A percentile compares a stretch with the other conserved stretches of the same genome.
These are phyloP conservation scores for Araneus ventricosus DNA, from an alignment of 1,140 invertebrate species.

Conservation along the genomic window DNA sequence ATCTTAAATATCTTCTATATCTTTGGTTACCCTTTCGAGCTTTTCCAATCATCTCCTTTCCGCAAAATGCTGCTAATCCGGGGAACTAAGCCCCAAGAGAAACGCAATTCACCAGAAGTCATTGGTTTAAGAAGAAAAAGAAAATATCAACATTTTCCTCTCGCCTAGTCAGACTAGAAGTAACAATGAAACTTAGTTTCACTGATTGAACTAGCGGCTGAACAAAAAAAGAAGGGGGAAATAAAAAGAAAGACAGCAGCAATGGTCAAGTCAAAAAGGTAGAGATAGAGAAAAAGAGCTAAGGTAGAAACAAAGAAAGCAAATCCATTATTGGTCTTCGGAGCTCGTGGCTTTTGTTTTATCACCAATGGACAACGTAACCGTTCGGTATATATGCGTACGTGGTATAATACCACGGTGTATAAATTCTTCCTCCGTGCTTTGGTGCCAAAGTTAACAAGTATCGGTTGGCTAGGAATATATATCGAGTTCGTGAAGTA, in stretches of 20 bases:
- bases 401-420: conserved; percentile 63
- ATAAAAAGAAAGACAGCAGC: conserved; percentile 45
- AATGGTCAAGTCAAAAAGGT: conserved; percentile 39
- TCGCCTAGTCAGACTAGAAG: conserved; percentile 28
- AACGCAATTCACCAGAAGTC: conserved; percentile 67
- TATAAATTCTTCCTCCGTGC: conserved; percentile 67
- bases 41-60: conserved; percentile 66
- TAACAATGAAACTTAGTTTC: conserved; percentile 72
- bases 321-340: conserved; percentile 66
- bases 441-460: conserved; percentile 67
- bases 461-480: conserved; percentile 57
- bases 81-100: conserved; percentile 50
- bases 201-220: conserved; percentile 67
- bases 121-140: conserved; percentile 53
- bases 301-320: conserved; percentile 52
- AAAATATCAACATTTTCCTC: conserved; percentile 29
- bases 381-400: conserved; percentile 37
- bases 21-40: conserved; percentile 42
- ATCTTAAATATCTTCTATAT: conserved; percentile 32
- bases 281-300: conserved; percentile 16
- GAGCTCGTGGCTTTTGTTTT: conserved; percentile 63
- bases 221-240: conserved; percentile 25
- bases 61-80: conserved; percentile 64
- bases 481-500: conserved; percentile 72
- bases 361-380: conserved; percentile 50